These are phyloP conservation scores for Phyllostomus hastatus DNA, from an alignment of 2,113 vertebrate genomes.

Conservation along the genomic window DNA sequence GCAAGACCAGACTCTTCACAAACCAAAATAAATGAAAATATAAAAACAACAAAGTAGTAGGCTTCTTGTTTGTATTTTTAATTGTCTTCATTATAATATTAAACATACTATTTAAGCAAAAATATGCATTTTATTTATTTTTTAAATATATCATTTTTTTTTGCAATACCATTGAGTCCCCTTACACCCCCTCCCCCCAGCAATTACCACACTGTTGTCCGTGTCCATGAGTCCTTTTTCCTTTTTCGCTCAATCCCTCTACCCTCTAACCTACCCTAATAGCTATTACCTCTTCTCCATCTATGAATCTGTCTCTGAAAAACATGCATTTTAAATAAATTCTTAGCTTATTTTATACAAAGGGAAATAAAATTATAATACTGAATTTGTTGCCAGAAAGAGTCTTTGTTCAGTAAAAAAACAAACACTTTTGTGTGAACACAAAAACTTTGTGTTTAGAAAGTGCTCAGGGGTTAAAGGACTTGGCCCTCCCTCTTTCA, in stretches of 20 bases:
- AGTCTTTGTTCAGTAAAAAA: not conserved
- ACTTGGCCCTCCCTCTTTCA: not conserved
- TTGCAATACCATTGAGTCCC: too few species aligned
- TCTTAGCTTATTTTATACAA: slow-evolving; percentile 72
- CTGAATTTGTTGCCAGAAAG: slow-evolving; percentile 61
- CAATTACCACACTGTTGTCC: too few species aligned
- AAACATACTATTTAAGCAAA: slow-evolving; percentile 75
- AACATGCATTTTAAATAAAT: slow-evolving; percentile 72
- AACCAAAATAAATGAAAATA: slow-evolving; percentile 62
- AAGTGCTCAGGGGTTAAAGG: not conserved
- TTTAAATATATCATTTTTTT: too few species aligned
- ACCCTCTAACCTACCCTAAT: too few species aligned
- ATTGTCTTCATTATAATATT: slow-evolving; percentile 57
- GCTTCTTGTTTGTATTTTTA: slow-evolving; percentile 51
- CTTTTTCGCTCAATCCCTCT: too few species aligned
- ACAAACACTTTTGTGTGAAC: not conserved
- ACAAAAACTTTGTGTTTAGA: not conserved
- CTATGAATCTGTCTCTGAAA: not conserved
- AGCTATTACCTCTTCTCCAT: too few species aligned
- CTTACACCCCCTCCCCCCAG: too few species aligned
- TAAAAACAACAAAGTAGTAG: slow-evolving; percentile 49
- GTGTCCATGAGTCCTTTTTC: too few species aligned
- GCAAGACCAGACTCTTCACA: not conserved
- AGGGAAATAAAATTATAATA: slow-evolving; percentile 72
- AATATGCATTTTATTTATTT: too few species aligned